These are phyloP conservation scores for Calypte anna DNA, from an alignment of 2,113 vertebrate genomes.

Conservation along the genomic window DNA sequence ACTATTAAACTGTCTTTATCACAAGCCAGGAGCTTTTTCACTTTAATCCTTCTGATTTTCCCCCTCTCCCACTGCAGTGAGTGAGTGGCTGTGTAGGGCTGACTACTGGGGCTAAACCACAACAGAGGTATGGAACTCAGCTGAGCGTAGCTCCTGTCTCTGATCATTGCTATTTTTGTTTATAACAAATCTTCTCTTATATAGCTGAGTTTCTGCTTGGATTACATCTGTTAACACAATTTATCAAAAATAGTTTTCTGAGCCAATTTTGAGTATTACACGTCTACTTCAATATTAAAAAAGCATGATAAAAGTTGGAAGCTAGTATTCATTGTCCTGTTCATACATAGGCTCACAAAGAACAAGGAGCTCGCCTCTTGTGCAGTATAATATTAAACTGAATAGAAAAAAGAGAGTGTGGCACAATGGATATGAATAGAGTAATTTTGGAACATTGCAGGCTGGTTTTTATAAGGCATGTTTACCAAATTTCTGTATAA, in stretches of 20 bases:
- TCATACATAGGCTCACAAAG: neutral
- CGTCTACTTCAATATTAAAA: neutral
- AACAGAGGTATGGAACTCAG: neutral
- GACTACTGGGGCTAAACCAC: neutral
- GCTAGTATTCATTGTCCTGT: neutral
- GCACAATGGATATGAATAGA: neutral
- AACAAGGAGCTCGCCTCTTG: neutral
- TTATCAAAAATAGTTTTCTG: slow-evolving; percentile 17
- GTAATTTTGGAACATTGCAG: slow-evolving; percentile 3
- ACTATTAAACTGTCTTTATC: neutral
- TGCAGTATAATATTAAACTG: neutral
- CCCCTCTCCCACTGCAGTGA: too few relatives aligned
- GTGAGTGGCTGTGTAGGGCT: too few relatives aligned
- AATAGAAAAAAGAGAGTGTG: neutral
- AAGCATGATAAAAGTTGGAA: neutral
- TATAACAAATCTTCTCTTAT: neutral
- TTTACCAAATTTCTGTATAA: slow-evolving; percentile 33
- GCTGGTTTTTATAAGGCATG: neutral
- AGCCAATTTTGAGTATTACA: neutral
- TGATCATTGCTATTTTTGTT: neutral
- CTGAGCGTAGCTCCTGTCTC: neutral
- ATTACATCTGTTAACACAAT: neutral
- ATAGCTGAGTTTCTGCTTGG: neutral
- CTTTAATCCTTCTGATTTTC: neutral
- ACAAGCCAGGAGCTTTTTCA: neutral